Percentiles rank a stretch among this genome's conserved stretches.
Evolutionary conservation across 2,797 vertebrate genomes (phyloP).

Genomic region (Xiphophorus birchmanni): DNA sequence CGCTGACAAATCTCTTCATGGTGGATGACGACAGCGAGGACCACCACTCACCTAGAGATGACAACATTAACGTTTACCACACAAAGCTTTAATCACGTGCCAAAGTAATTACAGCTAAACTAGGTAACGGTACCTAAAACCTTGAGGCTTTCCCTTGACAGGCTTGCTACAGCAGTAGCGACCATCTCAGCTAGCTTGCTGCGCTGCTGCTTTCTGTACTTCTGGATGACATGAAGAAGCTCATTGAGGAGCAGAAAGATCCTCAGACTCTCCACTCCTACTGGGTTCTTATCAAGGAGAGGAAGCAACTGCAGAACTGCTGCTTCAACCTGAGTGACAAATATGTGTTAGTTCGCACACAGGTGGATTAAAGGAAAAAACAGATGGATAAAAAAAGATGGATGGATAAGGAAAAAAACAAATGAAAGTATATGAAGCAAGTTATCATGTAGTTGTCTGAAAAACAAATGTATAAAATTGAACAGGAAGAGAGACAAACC

Average conservation of each 20-base stretch:
- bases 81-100: neutral
- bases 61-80: neutral
- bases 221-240: slow-evolving; percentile 56
- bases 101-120: neutral
- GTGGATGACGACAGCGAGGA: slow-evolving; percentile 43
- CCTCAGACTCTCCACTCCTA: slow-evolving; percentile 77
- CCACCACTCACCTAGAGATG: slow-evolving; percentile 60
- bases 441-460: neutral
- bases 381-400: neutral
- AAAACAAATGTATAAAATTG: neutral
- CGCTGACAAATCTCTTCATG: slow-evolving; percentile 53
- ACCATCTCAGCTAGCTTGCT: slow-evolving; percentile 39
- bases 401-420: neutral
- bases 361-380: no score
- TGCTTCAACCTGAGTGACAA: slow-evolving; percentile 64
- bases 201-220: slow-evolving; percentile 21
- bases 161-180: slow-evolving; percentile 47
- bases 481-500: slow-evolving; percentile 46
- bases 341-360: no score
- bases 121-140: slow-evolving; percentile 67
- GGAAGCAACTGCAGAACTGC: slow-evolving; percentile 12
- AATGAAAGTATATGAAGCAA: neutral
- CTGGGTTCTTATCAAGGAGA: slow-evolving; percentile 43
- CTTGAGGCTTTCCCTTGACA: slow-evolving; percentile 54
- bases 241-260: slow-evolving; percentile 79